These are phyloP conservation scores for Loripinus fragilis DNA, from an alignment of 2,888 invertebrate genomes.

Conservation along the genomic window DNA sequence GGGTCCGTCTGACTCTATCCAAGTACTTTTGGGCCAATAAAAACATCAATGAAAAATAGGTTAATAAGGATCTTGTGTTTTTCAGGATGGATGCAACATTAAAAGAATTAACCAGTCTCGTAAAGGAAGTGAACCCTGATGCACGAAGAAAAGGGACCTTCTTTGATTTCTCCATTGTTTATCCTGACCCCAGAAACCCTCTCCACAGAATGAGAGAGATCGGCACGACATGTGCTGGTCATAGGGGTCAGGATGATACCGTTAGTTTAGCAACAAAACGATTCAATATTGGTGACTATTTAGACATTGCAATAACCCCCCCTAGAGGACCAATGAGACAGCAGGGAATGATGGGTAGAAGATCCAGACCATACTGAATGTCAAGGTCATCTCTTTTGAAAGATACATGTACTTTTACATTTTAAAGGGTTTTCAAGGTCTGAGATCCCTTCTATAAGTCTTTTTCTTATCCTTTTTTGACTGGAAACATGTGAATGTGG, in stretches of 20 bases:
- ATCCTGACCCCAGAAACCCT: constrained; percentile 83
- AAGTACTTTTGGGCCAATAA: too few relatives aligned
- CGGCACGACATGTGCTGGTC: constrained; percentile 94
- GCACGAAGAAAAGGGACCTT: constrained; percentile 97
- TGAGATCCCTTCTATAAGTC: too few relatives aligned
- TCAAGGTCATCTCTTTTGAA: background rate
- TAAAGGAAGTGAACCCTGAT: constrained; percentile 99
- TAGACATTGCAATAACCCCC: constrained; percentile 94
- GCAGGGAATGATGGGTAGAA: constrained; percentile 60
- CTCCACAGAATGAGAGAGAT: constrained; percentile 92
- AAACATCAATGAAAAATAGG: too few relatives aligned
- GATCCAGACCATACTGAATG: constrained; percentile 60
- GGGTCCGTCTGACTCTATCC: too few relatives aligned
- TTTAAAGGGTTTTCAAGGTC: too few relatives aligned
- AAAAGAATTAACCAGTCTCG: constrained; percentile 96
- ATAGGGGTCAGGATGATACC: constrained; percentile 97
- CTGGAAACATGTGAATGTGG: too few relatives aligned
- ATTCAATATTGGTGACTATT: constrained; percentile 97
- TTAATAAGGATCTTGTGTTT: too few relatives aligned
- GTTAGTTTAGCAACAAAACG: constrained; percentile 91
- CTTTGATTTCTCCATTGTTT: constrained; percentile 96
- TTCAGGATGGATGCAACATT: constrained; percentile 92
- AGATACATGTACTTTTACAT: too few relatives aligned
- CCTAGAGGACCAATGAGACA: constrained; percentile 69
- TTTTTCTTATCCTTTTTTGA: too few relatives aligned